Conservation (phyloP, 2,113 vertebrate genomes). For the Apteryx owenii region DNA sequence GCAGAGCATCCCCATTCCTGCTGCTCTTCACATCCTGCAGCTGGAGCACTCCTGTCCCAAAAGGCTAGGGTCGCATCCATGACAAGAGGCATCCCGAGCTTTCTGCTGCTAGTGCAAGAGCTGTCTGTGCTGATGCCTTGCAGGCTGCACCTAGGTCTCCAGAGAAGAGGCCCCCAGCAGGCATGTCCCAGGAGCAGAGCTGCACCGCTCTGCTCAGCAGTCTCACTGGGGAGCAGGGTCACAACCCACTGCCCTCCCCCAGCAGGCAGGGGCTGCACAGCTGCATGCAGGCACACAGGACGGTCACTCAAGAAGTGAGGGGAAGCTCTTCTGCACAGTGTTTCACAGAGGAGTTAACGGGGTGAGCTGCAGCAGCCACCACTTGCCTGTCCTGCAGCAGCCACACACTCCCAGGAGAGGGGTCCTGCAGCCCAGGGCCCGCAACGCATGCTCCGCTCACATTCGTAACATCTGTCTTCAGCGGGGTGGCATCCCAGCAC, state of each 20-base stretch:
- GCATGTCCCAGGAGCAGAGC: conserved; percentile 40
- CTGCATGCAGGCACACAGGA: accelerated
- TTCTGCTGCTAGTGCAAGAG: not conserved
- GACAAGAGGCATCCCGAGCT: not conserved
- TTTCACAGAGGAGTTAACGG: not conserved
- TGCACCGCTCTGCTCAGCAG: not conserved
- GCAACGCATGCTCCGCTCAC: not conserved
- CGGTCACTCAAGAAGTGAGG: not conserved
- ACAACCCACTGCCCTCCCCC: not conserved
- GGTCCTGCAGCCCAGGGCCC: not conserved
- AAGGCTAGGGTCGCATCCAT: conserved; percentile 34
- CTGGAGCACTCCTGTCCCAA: not conserved
- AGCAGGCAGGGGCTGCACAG: not conserved
- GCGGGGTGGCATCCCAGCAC: not conserved
- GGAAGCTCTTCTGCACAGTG: not conserved
- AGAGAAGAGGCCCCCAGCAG: not conserved
- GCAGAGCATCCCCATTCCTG: conserved; percentile 17
- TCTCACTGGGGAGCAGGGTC: not conserved
- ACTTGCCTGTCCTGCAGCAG: not conserved
- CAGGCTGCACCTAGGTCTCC: not conserved
- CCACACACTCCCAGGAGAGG: accelerated
- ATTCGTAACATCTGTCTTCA: not conserved
- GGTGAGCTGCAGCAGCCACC: not conserved
- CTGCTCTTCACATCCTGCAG: not conserved
- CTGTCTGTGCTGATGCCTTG: not conserved